Base-by-base conservation (phyloP, 2,113 vertebrate genomes). In the Micronisus gabar region DNA sequence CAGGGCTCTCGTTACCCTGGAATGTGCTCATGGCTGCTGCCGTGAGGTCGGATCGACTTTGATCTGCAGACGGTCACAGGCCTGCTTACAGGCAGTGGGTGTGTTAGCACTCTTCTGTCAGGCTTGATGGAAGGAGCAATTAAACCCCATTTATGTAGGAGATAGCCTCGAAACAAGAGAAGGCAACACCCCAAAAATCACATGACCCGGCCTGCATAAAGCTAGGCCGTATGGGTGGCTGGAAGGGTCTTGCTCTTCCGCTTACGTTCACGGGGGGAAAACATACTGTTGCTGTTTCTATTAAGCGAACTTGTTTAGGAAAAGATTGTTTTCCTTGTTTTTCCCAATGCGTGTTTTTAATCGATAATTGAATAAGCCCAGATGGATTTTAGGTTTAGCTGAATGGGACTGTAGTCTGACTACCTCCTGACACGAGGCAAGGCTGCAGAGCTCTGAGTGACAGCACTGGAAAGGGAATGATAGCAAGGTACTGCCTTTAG, bases 1-100 rank as follows among this genome's bases (percentile, higher is more conserved):
- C 87, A 85, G 95, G 71, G 78, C 71, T 85, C 85, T 63, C 1
- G 36, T 34, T 84, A 50, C n/a, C 63, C 62, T 90, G 96, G 93
- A 95, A 97, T 95, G 93, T 81, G 82, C 95, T 96, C 15, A 2
- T 82, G 92, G 78, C 93, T 88, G 79, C 82, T 93, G 41, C 88
- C 27, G 1, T 19, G 71, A 90, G 91, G 86, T 93, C 29, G 45
- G 75, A 86, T 63, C 10, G 1, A 7, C 95, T 97, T 97, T 96
- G 95, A 96, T 93, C 90, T 97, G 85, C 88, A 45, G 48, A 85
- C 30, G 71, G 70, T 93, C 73, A 25, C 93, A 93, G 87, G 65
- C 73, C 85, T 90, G 78, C 90, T 93, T 34, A 20, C 47, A 90
- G 66, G 56, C 63, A 11, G n/a, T 76, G 85, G 94, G 88, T 76